A percentile compares a stretch with the other conserved stretches of the same genome.
phyloP scores from a whole-genome alignment of 1,140 invertebrate genomes.

The Polypedilum vanderplanki region DNA sequence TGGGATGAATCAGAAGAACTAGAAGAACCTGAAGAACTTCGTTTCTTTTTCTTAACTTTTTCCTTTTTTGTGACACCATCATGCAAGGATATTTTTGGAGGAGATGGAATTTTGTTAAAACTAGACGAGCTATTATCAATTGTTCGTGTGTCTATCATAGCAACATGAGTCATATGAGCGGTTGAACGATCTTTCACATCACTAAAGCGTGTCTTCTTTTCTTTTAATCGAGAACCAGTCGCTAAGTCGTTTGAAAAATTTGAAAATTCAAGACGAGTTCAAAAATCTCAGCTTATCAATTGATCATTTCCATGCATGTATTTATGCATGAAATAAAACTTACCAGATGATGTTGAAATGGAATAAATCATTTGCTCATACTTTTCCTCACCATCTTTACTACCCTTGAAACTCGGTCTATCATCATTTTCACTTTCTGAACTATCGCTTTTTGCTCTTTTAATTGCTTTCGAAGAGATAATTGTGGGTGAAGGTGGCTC shows the following conservation, averaged over 20 bases:
- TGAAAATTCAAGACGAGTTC: not conserved
- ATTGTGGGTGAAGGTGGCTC: not conserved
- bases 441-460: not conserved
- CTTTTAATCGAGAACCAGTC: not conserved
- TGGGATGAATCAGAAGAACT: not conserved
- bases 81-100: not conserved
- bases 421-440: not conserved
- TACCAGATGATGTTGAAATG: slow-evolving; percentile 9
- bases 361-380: slow-evolving; percentile 19
- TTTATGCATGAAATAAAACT: not conserved
- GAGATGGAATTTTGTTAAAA: not conserved
- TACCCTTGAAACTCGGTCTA: not conserved
- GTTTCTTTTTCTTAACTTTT: not conserved
- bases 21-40: not conserved
- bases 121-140: not conserved
- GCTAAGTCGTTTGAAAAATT: not conserved
- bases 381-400: not conserved
- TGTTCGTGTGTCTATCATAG: not conserved
- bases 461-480: not conserved
- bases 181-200: slow-evolving; percentile 15
- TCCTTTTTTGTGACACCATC: not conserved
- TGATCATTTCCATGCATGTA: not conserved
- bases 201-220: slow-evolving; percentile 22
- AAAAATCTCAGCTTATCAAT: not conserved
- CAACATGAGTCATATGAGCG: not conserved